phyloP scores from a whole-genome alignment of 2,888 invertebrate species.

The Pseudoips prasinana region DNA sequence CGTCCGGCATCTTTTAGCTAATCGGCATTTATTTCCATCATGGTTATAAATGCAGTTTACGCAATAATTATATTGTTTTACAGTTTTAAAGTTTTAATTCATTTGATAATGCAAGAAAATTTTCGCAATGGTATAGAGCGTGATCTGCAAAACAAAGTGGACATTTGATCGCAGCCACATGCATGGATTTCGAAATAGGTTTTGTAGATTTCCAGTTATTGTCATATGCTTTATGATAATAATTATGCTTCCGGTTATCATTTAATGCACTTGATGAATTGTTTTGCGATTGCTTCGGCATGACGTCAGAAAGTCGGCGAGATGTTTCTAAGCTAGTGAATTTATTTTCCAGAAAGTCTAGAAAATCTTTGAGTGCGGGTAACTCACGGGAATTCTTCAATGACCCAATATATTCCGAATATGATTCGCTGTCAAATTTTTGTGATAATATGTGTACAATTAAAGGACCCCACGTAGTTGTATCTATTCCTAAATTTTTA shows the following conservation, averaged over 20 bases:
- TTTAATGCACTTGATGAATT: neutral
- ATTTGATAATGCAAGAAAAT: neutral
- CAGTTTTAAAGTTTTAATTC: neutral
- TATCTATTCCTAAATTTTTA: too few relatives aligned
- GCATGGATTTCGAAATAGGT: too few relatives aligned
- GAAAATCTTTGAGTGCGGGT: neutral
- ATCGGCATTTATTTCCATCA: neutral
- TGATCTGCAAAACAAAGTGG: neutral
- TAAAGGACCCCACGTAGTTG: constrained; percentile 1
- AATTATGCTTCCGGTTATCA: neutral
- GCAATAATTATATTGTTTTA: neutral
- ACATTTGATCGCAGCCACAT: too few relatives aligned
- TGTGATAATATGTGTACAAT: neutral
- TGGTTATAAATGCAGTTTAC: neutral
- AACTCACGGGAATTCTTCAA: neutral
- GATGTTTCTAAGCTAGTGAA: too few relatives aligned
- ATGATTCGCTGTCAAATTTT: neutral
- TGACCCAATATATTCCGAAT: too few relatives aligned
- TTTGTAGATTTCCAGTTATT: too few relatives aligned
- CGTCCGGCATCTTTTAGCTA: neutral
- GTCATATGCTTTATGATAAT: too few relatives aligned
- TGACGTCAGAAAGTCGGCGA: too few relatives aligned
- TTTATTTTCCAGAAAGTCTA: too few relatives aligned
- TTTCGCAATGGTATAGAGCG: neutral
- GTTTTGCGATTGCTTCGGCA: too few relatives aligned